phyloP scores from a whole-genome alignment of 2,888 invertebrate genomes.

The Drosophila multiciliata region DNA sequence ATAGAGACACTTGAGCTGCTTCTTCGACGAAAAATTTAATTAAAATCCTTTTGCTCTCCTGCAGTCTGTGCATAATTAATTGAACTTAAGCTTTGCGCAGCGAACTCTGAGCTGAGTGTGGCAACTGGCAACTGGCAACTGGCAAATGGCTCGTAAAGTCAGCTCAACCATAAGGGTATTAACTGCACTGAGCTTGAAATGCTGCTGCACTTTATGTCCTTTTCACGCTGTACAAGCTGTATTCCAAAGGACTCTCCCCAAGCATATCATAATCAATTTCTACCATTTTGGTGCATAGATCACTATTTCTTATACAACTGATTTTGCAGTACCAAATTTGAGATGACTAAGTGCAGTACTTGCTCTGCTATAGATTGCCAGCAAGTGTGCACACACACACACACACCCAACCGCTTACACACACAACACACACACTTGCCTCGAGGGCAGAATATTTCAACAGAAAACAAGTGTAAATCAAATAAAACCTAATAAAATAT shows the following conservation, averaged over 20 bases:
- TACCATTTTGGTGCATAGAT: not conserved
- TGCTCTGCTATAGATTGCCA: conserved; percentile 35
- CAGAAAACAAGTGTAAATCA: conserved; percentile 79
- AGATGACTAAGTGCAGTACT: conserved; percentile 40
- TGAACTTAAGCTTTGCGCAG: conserved; percentile 65
- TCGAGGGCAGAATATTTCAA: conserved; percentile 61
- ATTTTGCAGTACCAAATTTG: conserved; percentile 1
- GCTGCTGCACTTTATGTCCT: not conserved
- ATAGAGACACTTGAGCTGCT: not conserved
- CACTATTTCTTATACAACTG: not conserved
- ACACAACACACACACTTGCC: conserved; percentile 18
- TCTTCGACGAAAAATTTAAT: conserved; percentile 62
- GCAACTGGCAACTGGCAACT: conserved; percentile 1
- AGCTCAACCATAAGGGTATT: not conserved
- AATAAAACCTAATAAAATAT: conserved; percentile 80
- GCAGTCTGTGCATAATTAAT: conserved; percentile 67
- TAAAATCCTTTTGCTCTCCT: conserved; percentile 64
- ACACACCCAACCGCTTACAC: conserved; percentile 18
- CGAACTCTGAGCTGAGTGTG: conserved; percentile 16
- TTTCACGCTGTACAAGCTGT: not conserved
- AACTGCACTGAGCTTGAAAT: not conserved
- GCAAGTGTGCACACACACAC: conserved; percentile 46
- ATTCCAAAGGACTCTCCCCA: not conserved
- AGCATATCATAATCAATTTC: not conserved
- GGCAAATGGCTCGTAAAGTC: conserved; percentile 22